Evolutionary conservation across 2,797 vertebrate genomes (phyloP).

Genomic region (Chelmon rostratus): DNA sequence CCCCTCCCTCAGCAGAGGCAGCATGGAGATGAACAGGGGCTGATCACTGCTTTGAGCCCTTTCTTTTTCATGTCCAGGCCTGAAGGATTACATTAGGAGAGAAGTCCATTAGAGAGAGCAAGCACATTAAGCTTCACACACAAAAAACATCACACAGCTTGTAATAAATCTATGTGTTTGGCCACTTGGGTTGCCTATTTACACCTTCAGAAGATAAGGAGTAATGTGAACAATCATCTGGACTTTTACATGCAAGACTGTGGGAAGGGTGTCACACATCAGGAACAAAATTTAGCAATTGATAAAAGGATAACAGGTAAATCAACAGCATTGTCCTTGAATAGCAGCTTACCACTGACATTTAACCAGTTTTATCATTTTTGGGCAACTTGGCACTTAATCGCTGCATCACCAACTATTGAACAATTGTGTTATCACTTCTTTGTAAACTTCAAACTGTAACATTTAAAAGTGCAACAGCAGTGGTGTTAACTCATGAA

Average conservation of each 20-base stretch:
- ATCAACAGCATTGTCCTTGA: neutral
- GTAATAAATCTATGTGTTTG: neutral
- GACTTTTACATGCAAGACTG: neutral
- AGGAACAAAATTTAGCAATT: neutral
- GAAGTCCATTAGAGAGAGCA: neutral
- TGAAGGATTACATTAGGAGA: slow-evolving; percentile 34
- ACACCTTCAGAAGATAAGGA: neutral
- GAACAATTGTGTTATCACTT: neutral
- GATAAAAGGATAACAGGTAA: neutral
- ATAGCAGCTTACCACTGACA: too few species aligned
- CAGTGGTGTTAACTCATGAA: neutral
- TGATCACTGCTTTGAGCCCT: slow-evolving; percentile 42
- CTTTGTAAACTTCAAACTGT: neutral
- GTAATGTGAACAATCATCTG: neutral
- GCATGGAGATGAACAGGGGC: slow-evolving; percentile 86
- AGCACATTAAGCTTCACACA: neutral
- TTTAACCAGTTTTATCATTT: too few species aligned
- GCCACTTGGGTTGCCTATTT: neutral
- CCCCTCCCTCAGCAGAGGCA: slow-evolving; percentile 84
- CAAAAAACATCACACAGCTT: neutral
- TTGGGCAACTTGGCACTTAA: neutral
- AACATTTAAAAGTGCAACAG: neutral
- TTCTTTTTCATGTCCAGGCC: slow-evolving; percentile 36
- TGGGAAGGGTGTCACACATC: neutral
- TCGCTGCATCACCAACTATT: neutral